Percentiles rank a stretch among this genome's conserved stretches.
These are phyloP conservation scores for Lophochroa leadbeateri DNA, from an alignment of 2,113 vertebrate species.

Conservation along the genomic window DNA sequence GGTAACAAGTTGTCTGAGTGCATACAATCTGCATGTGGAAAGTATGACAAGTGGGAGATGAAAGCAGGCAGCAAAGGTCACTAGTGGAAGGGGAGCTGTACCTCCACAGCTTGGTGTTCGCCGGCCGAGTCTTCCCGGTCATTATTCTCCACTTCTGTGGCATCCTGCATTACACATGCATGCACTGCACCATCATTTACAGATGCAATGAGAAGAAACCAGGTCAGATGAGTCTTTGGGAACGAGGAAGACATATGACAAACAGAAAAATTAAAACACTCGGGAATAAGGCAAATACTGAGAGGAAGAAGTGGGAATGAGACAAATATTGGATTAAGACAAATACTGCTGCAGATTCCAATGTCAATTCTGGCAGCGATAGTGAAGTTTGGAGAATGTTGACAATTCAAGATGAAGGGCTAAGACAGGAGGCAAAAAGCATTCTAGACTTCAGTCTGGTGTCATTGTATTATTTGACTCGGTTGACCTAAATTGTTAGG, in stretches of 20 bases:
- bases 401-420: slow-evolving; percentile 67
- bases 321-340: slow-evolving; percentile 82
- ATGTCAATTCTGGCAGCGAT: slow-evolving; percentile 65
- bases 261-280: slow-evolving; percentile 68
- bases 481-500: not conserved
- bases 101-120: not conserved
- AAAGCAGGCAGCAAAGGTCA: not conserved
- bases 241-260: slow-evolving; percentile 61
- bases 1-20: rapidly evolving
- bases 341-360: slow-evolving; percentile 72
- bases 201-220: slow-evolving; percentile 51
- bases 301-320: slow-evolving; percentile 74
- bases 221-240: slow-evolving; percentile 51
- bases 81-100: not conserved
- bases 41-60: rapidly evolving
- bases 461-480: not conserved
- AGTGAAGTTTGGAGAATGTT: slow-evolving; percentile 62
- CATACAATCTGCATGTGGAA: rapidly evolving
- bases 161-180: slow-evolving; percentile 29
- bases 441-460: not conserved
- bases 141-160: not conserved
- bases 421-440: slow-evolving; percentile 41
- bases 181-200: slow-evolving; percentile 28
- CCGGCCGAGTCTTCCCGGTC: not conserved
- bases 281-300: slow-evolving; percentile 77